These are phyloP conservation scores for Aphelenchoides avenae DNA, from an alignment of 1,140 invertebrate genomes.

Conservation along the genomic window DNA sequence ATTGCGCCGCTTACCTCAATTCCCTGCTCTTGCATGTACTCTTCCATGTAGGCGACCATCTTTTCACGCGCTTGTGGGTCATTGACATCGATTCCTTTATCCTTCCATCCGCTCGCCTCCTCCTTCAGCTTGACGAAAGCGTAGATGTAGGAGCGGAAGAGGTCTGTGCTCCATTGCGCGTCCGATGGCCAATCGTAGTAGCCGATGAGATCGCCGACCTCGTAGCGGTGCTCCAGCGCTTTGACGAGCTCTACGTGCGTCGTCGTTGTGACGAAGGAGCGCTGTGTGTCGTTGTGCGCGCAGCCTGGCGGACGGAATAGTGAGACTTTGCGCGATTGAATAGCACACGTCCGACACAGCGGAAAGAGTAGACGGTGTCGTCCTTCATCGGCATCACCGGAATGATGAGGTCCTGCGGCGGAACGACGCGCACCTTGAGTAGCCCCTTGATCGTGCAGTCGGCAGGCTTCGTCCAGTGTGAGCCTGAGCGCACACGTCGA, in stretches of 20 bases:
- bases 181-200: neutral
- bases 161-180: neutral
- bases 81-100: too few relatives aligned
- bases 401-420: neutral
- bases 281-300: neutral
- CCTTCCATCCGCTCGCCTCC: constrained; percentile 8
- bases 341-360: neutral
- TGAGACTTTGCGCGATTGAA: neutral
- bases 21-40: too few relatives aligned
- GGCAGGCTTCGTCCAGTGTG: neutral
- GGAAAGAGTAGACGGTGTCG: constrained; percentile 1
- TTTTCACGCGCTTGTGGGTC: too few relatives aligned
- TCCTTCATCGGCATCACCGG: constrained; percentile 7
- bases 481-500: too few relatives aligned
- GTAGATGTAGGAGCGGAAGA: neutral
- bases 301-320: neutral
- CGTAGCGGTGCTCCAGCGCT: constrained; percentile 1
- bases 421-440: constrained; percentile 7
- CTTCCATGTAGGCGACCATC: too few relatives aligned
- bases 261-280: neutral
- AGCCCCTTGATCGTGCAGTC: neutral
- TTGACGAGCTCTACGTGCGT: constrained; percentile 4
- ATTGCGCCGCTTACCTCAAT: too few relatives aligned
- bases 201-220: neutral
- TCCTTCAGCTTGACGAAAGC: constrained; percentile 6